Evolutionary conservation across 1,140 invertebrate genomes (phyloP), one percentile per base, ranked within the genome.

Genomic region (Muscidifurax raptorellus): DNA sequence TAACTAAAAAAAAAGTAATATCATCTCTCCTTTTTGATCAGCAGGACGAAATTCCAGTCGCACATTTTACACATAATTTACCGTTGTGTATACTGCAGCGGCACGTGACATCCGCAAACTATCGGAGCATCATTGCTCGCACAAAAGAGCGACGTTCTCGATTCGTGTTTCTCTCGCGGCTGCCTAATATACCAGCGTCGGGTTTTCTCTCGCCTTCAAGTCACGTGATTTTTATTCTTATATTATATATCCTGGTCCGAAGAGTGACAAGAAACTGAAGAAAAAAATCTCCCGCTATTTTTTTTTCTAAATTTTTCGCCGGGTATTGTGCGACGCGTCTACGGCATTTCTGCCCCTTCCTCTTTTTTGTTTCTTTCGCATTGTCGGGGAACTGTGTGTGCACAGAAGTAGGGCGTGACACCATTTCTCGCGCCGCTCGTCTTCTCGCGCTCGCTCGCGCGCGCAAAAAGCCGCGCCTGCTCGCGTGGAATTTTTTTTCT

Each of bases 351-450:
- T 25, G 10, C 9, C 40, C 36, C 25, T 75, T 76, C 27, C 30
- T 64, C 32, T n/a, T 84, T 64, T 84, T 67, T 84, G 27, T 72
- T 84, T 74, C 47, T 72, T 40, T 32, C 28, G 9, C 77, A 74
- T 80, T 80, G 30, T 75, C 32, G 83, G 1, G 6, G 66, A n/a
- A 12, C 66, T 59, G 44, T 40, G 44, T 40, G 25, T n/a, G 6
- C 15, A 10, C 3, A 32, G 27, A 84, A 84, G 77, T 80, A 84
- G 83, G 67, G 10, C 83, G 47, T 80, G 78, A 80, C 78, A 84
- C 78, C 71, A 52, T 84, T 84, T 76, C 52, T 22, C 59, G 27
- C 18, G 28, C 59, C 30, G 59, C 32, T 25, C 22, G 15, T 59
- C 22, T 52, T 30, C 15, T 72, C 15, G 2, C 59, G 36, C 10